Base-by-base conservation (phyloP, 2,113 vertebrate genomes). In the Camelus dromedarius region DNA sequence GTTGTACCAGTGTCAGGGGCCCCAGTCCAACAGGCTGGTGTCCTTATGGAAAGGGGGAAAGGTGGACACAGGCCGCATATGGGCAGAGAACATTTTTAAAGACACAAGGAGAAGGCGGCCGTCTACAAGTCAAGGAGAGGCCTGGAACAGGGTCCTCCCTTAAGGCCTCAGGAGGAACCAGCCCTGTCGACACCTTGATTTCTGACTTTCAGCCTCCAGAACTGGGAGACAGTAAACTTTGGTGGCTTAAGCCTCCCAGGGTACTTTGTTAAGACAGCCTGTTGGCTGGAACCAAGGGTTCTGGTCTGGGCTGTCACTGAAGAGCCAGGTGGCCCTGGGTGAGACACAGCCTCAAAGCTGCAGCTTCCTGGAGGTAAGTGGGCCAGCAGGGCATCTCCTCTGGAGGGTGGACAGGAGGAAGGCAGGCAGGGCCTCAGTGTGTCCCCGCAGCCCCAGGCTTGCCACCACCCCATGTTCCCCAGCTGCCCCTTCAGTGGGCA, bases 41-140 rank as follows among this genome's bases (percentile, higher is more conserved):
- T 60, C 60, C 28, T 8, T 30, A 3, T 6, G 8, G 1, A 4
- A 2, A 26, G 7, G 26, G 19, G 14, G 62, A 73, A 6, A 19
- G 0, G 3, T 22, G 38, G 32, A 48, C 70, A 73, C 3, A 13
- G 8, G 42, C 5, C 1, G 46, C 46, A 12, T 11, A 8, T 0
- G 4, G 28, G 62, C 8, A 60, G 82, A 4, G 4, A 3, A 9
- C 0, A 0, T 6, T 32, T 28, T 2, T 38, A 72, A 54, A 3
- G 28, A 82, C 4, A n/a, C 4, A 18, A 48, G 79, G n/a, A 82
- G 50, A 4, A 48, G 32, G 46, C 0, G 5, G 58, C 56, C 8
- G 1, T 18, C 48, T 10, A 18, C 35, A 32, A 54, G 77, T 67
- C 42, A 16, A 50, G 13, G 30, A n/a, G 8, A 26, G 15, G 42